A percentile compares a stretch with the other conserved stretches of the same genome.
Evolutionary conservation across 2,113 vertebrate genomes (phyloP).

Genomic region (Oryzias celebensis): DNA sequence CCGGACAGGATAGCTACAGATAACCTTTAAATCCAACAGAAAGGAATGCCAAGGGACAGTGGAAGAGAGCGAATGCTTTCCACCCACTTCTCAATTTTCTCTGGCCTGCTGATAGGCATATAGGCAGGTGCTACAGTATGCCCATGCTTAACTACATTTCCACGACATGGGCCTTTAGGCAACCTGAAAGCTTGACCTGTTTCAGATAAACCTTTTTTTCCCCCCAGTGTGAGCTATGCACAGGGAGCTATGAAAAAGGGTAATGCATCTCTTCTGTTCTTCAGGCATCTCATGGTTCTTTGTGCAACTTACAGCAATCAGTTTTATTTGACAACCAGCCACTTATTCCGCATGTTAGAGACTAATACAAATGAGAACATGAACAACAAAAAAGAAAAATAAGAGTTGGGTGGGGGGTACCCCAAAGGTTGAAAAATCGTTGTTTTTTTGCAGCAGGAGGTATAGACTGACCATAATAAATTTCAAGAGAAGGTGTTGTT

Average conservation of each 20-base stretch:
- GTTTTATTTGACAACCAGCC: conserved; percentile 32
- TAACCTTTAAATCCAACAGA: conserved; percentile 75
- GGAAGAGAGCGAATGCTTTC: conserved; percentile 27
- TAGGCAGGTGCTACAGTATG: conserved; percentile 35
- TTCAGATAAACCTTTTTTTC: no score
- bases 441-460: conserved; percentile 27
- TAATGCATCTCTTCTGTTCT: conserved; percentile 14
- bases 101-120: conserved; percentile 45
- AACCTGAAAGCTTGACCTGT: conserved; percentile 38
- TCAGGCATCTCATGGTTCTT: conserved; percentile 7
- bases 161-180: conserved; percentile 32
- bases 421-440: conserved; percentile 32
- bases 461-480: conserved; percentile 39
- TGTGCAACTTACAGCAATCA: conserved; percentile 17
- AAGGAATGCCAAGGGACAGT: conserved; percentile 22
- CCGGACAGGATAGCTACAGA: conserved; percentile 68
- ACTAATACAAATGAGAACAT: conserved; percentile 16
- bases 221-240: no score
- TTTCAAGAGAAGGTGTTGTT: conserved; percentile 36
- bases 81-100: conserved; percentile 32
- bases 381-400: conserved; percentile 12
- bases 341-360: conserved; percentile 30
- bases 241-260: conserved; percentile 4
- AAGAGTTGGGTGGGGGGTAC: conserved; percentile 11
- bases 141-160: neutral